Percentiles rank a stretch among this genome's conserved stretches.
Evolutionary conservation across 2,888 invertebrate genomes (phyloP).

Genomic region (Bembecia ichneumoniformis): DNA sequence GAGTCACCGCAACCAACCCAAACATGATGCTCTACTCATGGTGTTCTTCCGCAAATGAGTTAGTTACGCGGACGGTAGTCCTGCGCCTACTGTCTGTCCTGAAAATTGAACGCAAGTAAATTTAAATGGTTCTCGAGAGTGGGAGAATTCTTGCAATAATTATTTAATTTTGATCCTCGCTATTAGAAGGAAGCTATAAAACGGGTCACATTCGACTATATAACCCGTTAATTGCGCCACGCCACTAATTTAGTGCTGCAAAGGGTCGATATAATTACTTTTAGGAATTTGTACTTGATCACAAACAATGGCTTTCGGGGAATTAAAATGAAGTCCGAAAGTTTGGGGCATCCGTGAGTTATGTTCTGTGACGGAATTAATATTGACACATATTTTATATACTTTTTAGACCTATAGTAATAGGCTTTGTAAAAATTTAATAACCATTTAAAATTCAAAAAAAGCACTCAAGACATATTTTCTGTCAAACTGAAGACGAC

Average conservation of each 20-base stretch:
- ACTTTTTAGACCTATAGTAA: no score
- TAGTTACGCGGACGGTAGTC: no score
- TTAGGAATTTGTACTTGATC: slow-evolving; percentile 37
- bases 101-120: no score
- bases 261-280: slow-evolving; percentile 41
- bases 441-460: no score
- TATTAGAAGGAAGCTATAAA: slow-evolving; percentile 20
- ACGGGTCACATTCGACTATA: slow-evolving; percentile 27
- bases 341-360: neutral
- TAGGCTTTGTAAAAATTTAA: no score
- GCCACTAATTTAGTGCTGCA: slow-evolving; percentile 30
- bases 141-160: neutral
- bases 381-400: neutral
- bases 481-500: no score
- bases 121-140: no score
- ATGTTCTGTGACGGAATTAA: neutral
- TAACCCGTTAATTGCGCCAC: slow-evolving; percentile 34
- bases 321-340: slow-evolving; percentile 15
- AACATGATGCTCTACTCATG: no score
- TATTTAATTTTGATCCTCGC: slow-evolving; percentile 27
- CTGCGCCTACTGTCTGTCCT: no score
- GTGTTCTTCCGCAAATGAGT: no score
- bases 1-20: no score
- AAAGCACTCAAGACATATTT: no score
- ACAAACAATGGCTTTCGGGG: slow-evolving; percentile 31